A percentile compares a stretch with the other conserved stretches of the same genome.
Conservation (phyloP, 2,888 invertebrate species). For the Platynereis dumerilii region DNA sequence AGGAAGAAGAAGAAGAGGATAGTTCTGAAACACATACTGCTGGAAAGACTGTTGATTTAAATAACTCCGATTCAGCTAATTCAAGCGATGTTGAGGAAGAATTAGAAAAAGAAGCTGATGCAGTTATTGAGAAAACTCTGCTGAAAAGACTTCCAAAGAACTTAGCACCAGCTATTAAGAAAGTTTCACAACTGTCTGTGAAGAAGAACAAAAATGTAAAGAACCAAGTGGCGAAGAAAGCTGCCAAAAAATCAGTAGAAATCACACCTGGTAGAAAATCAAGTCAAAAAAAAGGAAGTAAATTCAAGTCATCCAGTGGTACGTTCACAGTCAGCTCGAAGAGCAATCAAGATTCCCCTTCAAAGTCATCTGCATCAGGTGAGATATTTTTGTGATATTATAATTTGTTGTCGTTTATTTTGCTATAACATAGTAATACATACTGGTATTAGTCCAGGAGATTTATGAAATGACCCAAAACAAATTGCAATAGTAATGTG, state of each 20-base stretch:
- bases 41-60: neutral
- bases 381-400: no score
- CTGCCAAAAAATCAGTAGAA: neutral
- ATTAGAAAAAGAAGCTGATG: neutral
- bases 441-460: no score
- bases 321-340: neutral
- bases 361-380: no score
- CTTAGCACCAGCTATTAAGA: constrained; percentile 5
- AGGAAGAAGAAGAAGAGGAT: neutral
- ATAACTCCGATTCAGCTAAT: neutral
- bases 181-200: constrained; percentile 14
- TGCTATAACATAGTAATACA: no score
- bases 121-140: neutral
- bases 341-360: neutral
- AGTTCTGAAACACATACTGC: neutral
- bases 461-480: no score
- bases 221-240: constrained; percentile 4
- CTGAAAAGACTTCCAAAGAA: neutral
- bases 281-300: neutral
- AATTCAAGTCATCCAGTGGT: neutral
- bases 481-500: no score
- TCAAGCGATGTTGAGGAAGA: neutral
- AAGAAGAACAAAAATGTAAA: constrained; percentile 6
- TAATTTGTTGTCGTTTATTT: no score
- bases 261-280: neutral